Evolutionary conservation across 2,113 vertebrate species (phyloP), one percentile per base, ranked within the genome.

Genomic region (Opisthocomus hoazin): DNA sequence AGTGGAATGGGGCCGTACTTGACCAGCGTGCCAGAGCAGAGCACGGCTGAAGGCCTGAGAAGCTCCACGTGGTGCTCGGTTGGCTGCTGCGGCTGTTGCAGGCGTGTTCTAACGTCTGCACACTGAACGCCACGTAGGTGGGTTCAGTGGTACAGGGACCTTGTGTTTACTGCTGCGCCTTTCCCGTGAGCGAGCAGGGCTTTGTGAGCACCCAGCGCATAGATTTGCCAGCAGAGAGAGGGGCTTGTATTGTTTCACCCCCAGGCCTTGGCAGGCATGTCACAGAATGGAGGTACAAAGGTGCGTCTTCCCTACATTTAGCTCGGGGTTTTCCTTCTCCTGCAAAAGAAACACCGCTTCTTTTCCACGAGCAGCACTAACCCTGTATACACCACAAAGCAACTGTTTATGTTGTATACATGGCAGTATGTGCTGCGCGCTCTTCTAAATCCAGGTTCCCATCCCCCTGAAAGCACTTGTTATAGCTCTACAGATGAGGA

Each of bases 401-500:
- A 69, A 73, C 61, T 17, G 4, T 54, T 61, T 46, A 34, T 41
- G 30, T 80, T 63, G 20, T 15, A n/a, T 23, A 15, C 20, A 5
- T 17, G 30, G 51, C 3, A 36, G 8, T n/a, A 39, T 20, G 48
- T 69, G 66, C 54, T 32, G 8, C 36, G 51, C 21, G 19, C 56
- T 93, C 53, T 43, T 50, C 50, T 50, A 77, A 71, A 88, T 68
- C 23, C 43, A 24, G 16, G 29, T 65, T 89, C 76, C 83, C 96
- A 84, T 86, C 88, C 80, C 60, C 86, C 86, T 74, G 63, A 53
- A 92, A 89, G 48, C 71, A 45, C 56, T 56, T 71, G 53, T 90
- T 78, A 94, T 84, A 90, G 17, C 36, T 89, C 83, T 78, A 69
- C 77, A 75, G 86, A 94, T 89, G 83, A 92, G 87, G 76, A 94